Conservation (phyloP, 2,888 invertebrate species). For the Cerceris rybyensis region DNA sequence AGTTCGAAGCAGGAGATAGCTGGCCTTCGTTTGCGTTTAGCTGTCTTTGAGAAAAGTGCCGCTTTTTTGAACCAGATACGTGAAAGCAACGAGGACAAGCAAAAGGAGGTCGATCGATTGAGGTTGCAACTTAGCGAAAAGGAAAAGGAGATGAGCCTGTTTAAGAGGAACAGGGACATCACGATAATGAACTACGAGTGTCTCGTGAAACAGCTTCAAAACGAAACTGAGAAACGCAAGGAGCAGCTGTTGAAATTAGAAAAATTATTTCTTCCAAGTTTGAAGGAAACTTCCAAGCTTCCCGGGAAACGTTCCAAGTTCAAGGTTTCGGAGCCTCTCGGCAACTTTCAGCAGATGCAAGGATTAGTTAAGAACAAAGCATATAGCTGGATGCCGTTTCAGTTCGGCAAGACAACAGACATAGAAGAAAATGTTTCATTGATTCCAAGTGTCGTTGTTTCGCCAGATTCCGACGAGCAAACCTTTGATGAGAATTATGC, state of each 20-base stretch:
- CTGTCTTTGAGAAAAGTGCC: constrained; percentile 66
- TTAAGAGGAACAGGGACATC: constrained; percentile 68
- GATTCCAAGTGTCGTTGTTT: neutral
- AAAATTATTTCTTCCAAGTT: constrained; percentile 4
- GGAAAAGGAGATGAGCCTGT: constrained; percentile 65
- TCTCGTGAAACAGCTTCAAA: constrained; percentile 66
- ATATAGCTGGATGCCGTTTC: neutral
- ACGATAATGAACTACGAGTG: constrained; percentile 71
- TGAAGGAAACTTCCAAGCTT: constrained; percentile 1
- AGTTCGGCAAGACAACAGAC: neutral
- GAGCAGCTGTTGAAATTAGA: constrained; percentile 9
- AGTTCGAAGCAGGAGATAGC: constrained; percentile 62
- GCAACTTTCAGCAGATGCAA: neutral
- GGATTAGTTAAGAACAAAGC: neutral
- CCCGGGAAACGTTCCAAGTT: neutral
- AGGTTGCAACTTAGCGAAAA: constrained; percentile 65
- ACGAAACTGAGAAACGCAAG: constrained; percentile 51
- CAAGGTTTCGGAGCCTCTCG: neutral
- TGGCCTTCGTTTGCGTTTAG: constrained; percentile 59
- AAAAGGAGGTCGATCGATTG: constrained; percentile 64
- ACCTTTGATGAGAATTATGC: too few species aligned
- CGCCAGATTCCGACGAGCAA: neutral
- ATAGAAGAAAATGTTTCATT: neutral
- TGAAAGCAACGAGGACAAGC: constrained; percentile 56
- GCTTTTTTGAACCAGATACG: constrained; percentile 48